A percentile compares a stretch with the other conserved stretches of the same genome.
phyloP scores from a whole-genome alignment of 2,797 vertebrate genomes.

The Phoeniculus purpureus region DNA sequence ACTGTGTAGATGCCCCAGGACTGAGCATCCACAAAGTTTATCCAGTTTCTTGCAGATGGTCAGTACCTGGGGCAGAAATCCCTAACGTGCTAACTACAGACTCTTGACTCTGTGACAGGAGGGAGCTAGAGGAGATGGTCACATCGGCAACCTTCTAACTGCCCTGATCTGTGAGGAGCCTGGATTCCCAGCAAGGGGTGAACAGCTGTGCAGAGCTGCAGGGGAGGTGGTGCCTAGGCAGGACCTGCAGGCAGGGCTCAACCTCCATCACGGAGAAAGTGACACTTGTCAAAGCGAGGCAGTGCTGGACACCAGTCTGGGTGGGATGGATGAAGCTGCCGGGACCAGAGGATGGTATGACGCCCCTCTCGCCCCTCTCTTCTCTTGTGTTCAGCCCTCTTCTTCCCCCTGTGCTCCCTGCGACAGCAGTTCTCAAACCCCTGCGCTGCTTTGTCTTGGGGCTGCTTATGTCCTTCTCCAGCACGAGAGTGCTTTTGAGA shows the following conservation, averaged over 20 bases:
- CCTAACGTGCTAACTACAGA: not conserved
- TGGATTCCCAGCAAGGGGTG: not conserved
- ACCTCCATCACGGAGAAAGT: not conserved
- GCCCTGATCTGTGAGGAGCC: not conserved
- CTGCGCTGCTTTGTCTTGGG: conserved; percentile 11
- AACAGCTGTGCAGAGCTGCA: not conserved
- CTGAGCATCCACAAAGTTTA: conserved; percentile 1
- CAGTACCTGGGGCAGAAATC: not conserved
- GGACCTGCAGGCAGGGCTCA: not conserved
- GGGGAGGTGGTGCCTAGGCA: not conserved
- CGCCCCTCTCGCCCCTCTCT: not conserved
- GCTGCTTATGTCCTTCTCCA: conserved; percentile 52
- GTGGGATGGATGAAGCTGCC: conserved; percentile 11
- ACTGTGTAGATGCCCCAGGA: not conserved
- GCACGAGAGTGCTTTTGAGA: conserved; percentile 44
- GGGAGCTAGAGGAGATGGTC: not conserved
- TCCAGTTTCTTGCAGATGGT: not conserved
- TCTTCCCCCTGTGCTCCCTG: not conserved
- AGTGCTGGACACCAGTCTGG: not conserved
- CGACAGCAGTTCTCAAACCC: not conserved
- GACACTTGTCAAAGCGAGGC: not conserved
- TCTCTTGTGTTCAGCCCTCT: not conserved
- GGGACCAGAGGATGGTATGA: not conserved
- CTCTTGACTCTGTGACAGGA: not conserved
- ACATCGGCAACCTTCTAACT: not conserved